phyloP scores from a whole-genome alignment of 2,797 vertebrate genomes.

The Bradypodion pumilum region DNA sequence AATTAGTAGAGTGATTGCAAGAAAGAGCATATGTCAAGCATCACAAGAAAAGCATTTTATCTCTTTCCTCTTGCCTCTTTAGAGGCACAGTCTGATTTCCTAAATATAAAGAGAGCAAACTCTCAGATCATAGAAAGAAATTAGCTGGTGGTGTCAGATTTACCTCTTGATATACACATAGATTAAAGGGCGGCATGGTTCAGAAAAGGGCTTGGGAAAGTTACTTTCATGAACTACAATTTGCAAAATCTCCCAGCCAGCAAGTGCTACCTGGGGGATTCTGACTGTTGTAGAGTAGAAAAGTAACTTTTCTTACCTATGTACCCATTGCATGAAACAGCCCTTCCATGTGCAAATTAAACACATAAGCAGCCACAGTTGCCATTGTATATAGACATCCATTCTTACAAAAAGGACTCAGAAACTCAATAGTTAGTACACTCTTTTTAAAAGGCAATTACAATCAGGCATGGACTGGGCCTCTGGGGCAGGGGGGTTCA shows the following conservation, averaged over 20 bases:
- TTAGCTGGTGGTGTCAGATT: slow-evolving; percentile 54
- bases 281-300: neutral
- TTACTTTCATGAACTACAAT: neutral
- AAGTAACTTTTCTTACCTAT: neutral
- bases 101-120: slow-evolving; percentile 23
- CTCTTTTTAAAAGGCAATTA: too few species aligned
- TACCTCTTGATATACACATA: slow-evolving; percentile 35
- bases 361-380: too few species aligned
- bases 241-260: too few species aligned
- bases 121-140: slow-evolving; percentile 44
- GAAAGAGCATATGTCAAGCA: slow-evolving; percentile 73
- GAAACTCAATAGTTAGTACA: too few species aligned
- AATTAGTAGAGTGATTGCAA: slow-evolving; percentile 77
- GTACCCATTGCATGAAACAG: too few species aligned
- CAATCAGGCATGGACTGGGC: too few species aligned
- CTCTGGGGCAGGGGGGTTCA: too few species aligned
- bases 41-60: slow-evolving; percentile 77
- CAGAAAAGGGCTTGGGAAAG: neutral
- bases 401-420: too few species aligned
- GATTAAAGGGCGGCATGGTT: neutral
- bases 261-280: neutral
- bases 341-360: too few species aligned
- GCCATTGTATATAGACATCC: too few species aligned
- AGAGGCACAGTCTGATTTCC: slow-evolving; percentile 72
- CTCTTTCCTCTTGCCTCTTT: slow-evolving; percentile 71